Evolutionary conservation across 1,140 invertebrate species (phyloP).

Genomic region (Luehdorfia chinensis): DNA sequence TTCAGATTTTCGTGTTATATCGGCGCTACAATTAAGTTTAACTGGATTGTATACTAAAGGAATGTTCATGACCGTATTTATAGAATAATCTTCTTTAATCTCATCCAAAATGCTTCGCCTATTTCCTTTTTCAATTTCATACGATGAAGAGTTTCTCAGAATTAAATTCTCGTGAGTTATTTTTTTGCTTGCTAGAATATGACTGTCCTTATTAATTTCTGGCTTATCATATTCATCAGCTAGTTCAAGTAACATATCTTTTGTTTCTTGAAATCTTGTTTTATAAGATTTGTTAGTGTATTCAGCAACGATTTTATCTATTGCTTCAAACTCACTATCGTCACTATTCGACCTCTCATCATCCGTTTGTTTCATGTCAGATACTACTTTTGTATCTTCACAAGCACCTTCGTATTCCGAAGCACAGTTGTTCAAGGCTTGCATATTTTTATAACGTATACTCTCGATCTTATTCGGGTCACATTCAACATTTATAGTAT

Average conservation of each 20-base stretch:
- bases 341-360: constrained; percentile 27
- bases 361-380: constrained; percentile 19
- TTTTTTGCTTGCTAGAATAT: constrained; percentile 20
- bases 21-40: constrained; percentile 29
- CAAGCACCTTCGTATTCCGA: constrained; percentile 33
- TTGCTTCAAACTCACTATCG: constrained; percentile 57
- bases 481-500: constrained; percentile 43
- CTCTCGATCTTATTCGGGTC: constrained; percentile 42
- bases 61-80: constrained; percentile 61
- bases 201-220: constrained; percentile 16
- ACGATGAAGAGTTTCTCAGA: constrained; percentile 52
- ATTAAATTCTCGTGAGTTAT: constrained; percentile 32
- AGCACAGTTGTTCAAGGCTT: constrained; percentile 45
- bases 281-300: constrained; percentile 64
- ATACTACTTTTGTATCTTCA: constrained; percentile 14
- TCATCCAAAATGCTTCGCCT: constrained; percentile 37
- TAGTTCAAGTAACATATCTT: constrained; percentile 53
- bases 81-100: constrained; percentile 51
- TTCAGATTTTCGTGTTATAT: constrained; percentile 20
- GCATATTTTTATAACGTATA: constrained; percentile 60
- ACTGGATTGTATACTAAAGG: constrained; percentile 50
- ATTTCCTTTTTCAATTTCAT: constrained; percentile 35
- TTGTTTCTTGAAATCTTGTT: constrained; percentile 61
- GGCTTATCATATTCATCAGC: constrained; percentile 57
- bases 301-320: constrained; percentile 62